Percentiles rank a stretch among this genome's conserved stretches.
Evolutionary conservation across 2,888 invertebrate species (phyloP).

Genomic region (Nephrotoma guestfalica): DNA sequence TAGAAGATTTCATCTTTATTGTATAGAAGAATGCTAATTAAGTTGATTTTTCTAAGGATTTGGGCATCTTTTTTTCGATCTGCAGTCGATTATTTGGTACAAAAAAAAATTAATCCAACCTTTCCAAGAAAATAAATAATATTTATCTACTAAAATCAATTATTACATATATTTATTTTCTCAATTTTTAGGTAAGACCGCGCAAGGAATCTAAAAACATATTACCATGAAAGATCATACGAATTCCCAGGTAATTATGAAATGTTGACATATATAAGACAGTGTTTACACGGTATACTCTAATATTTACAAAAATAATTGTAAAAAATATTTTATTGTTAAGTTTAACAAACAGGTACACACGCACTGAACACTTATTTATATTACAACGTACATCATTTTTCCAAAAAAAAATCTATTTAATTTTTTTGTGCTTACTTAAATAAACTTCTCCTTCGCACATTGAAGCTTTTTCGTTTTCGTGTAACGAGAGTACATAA

Average conservation of each 20-base stretch:
- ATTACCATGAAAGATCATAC: neutral
- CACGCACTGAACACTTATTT: neutral
- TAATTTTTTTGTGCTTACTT: neutral
- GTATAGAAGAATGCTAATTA: no score
- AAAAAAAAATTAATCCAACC: no score
- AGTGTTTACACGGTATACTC: neutral
- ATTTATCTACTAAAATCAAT: no score
- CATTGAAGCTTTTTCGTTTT: neutral
- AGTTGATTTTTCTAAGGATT: no score
- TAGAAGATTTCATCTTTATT: no score
- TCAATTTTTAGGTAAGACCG: neutral
- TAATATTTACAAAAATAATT: neutral
- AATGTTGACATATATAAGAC: neutral
- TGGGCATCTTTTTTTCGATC: no score
- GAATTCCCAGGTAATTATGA: neutral
- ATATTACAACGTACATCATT: neutral
- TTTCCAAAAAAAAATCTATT: neutral
- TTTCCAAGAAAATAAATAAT: no score
- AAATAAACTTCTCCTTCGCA: neutral
- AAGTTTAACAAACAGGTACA: neutral
- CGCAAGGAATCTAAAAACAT: neutral
- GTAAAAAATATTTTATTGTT: neutral
- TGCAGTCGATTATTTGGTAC: no score
- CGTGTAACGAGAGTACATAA: neutral
- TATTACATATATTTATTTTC: neutral